These are phyloP conservation scores for Lepidurus apus DNA, from an alignment of 1,140 invertebrate genomes.

Conservation along the genomic window DNA sequence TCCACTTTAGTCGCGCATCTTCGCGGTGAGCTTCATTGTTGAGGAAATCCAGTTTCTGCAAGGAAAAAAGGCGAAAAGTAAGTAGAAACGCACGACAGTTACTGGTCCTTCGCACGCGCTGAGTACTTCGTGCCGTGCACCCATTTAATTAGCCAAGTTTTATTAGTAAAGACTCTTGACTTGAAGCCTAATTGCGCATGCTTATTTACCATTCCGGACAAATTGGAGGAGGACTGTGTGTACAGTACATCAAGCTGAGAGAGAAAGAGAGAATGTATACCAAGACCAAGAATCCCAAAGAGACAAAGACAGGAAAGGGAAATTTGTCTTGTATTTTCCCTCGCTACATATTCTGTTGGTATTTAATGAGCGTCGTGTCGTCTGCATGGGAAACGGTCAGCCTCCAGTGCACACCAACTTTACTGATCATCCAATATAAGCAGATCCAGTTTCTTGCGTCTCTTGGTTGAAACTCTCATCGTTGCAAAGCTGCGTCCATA, in stretches of 20 bases:
- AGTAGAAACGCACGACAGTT: background rate
- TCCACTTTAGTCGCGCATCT: no score
- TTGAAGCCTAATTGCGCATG: background rate
- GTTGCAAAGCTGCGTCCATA: background rate
- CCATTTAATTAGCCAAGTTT: slow-evolving; percentile 6
- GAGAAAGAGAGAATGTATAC: no score
- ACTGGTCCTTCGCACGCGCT: background rate
- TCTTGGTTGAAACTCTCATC: background rate
- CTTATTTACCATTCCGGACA: background rate
- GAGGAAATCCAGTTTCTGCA: background rate
- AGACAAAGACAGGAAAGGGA: background rate
- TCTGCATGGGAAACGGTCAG: slow-evolving; percentile 3
- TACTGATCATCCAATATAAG: background rate
- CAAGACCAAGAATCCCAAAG: background rate
- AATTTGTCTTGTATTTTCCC: background rate
- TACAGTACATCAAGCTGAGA: no score
- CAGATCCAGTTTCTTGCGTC: background rate
- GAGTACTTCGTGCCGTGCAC: background rate
- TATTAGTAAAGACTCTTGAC: background rate
- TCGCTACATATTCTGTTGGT: background rate
- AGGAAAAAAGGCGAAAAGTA: background rate
- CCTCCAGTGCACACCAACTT: background rate
- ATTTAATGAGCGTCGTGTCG: background rate
- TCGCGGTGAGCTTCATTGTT: background rate
- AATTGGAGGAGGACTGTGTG: no score